A percentile compares a stretch with the other conserved stretches of the same genome.
These are phyloP conservation scores for Columbina picui DNA, from an alignment of 2,113 vertebrate genomes.

Conservation along the genomic window DNA sequence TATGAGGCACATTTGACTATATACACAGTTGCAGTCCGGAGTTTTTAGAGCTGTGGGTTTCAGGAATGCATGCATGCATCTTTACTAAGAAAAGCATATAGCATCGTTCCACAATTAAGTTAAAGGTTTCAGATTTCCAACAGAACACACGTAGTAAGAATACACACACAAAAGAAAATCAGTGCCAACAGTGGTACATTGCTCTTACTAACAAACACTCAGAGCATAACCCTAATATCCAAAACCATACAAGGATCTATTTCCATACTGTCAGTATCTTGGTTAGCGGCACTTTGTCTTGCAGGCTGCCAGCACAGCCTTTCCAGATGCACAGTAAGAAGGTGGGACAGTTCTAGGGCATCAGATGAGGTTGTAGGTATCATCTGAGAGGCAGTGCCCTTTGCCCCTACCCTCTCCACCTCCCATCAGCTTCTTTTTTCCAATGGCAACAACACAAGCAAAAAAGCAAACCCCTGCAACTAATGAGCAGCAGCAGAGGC, in stretches of 20 bases:
- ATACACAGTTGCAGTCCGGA: neutral
- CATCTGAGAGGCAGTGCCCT: neutral
- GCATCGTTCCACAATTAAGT: neutral
- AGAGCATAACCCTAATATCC: neutral
- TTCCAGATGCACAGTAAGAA: rapidly evolving
- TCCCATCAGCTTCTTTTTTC: neutral
- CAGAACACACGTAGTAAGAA: neutral
- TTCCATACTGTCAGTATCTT: neutral
- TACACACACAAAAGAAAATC: neutral
- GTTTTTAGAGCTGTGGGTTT: neutral
- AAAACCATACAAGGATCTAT: rapidly evolving
- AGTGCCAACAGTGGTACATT: neutral
- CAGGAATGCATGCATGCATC: neutral
- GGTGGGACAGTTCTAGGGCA: neutral
- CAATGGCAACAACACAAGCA: neutral
- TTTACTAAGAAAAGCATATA: neutral
- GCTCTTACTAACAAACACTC: neutral
- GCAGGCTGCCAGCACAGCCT: neutral
- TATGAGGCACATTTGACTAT: neutral
- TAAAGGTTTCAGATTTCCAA: neutral
- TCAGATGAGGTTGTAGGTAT: neutral
- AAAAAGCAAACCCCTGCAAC: neutral
- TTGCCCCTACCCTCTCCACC: neutral
- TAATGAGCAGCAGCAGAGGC: neutral
- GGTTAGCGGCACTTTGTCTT: neutral